Conservation (phyloP, 37 sponge, comb jelly and placozoan species). For the Cliona cf. orientalis region DNA sequence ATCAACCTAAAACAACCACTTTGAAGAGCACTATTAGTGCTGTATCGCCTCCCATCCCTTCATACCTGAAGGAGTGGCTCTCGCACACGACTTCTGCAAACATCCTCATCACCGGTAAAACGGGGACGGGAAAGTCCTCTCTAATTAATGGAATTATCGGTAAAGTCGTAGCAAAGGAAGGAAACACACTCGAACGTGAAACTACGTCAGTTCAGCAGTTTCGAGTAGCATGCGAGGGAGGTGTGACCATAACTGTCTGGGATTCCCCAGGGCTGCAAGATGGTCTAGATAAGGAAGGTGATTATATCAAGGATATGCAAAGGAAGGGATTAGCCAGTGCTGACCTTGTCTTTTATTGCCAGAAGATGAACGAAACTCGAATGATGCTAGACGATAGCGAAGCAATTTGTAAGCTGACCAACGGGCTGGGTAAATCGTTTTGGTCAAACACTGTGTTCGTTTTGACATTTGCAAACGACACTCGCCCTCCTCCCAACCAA, state of each 20-base stretch:
- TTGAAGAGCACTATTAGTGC: too few relatives aligned
- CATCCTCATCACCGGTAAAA: not conserved
- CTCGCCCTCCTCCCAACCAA: too few relatives aligned
- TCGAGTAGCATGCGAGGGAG: not conserved
- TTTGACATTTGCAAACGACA: too few relatives aligned
- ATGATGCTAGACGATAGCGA: not conserved
- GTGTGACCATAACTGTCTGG: conserved; percentile 3
- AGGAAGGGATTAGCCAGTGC: not conserved
- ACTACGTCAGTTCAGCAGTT: not conserved
- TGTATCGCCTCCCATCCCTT: not conserved
- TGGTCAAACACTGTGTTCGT: too few relatives aligned
- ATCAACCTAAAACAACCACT: too few relatives aligned
- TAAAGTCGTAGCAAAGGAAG: not conserved
- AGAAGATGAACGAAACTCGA: not conserved
- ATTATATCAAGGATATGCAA: not conserved
- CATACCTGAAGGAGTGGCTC: not conserved
- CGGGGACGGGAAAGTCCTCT: not conserved
- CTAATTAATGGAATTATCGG: not conserved
- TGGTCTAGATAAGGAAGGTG: not conserved
- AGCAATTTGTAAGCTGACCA: not conserved
- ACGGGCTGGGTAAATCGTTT: not conserved
- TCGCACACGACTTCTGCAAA: not conserved
- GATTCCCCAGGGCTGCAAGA: conserved; percentile 27
- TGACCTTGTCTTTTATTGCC: not conserved
- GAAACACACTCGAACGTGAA: not conserved